A percentile compares a stretch with the other conserved stretches of the same genome.
These are phyloP conservation scores for Gonatopus flavifemur DNA, from an alignment of 1,140 invertebrate genomes.

Conservation along the genomic window DNA sequence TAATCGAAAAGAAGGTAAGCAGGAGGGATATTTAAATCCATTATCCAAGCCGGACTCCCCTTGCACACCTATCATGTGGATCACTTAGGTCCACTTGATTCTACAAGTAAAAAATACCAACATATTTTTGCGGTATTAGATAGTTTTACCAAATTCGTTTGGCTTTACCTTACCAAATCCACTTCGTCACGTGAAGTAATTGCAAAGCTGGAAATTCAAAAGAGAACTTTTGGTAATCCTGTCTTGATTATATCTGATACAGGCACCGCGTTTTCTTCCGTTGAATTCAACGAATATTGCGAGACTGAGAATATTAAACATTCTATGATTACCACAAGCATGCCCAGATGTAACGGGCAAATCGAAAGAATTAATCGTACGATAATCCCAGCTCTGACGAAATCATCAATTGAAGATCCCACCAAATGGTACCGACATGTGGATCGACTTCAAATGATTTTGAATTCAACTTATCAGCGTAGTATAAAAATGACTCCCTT, in stretches of 20 bases:
- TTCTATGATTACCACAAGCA: background rate
- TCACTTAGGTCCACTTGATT: constrained; percentile 6
- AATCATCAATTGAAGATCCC: background rate
- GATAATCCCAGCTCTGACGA: background rate
- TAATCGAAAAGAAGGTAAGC: constrained; percentile 6
- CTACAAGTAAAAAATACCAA: constrained; percentile 1
- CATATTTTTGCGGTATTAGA: constrained; percentile 1
- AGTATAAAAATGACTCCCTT: constrained; percentile 40
- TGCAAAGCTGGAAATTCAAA: background rate
- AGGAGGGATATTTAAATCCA: background rate
- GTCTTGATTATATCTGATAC: background rate
- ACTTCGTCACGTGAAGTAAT: background rate
- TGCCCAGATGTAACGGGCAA: background rate
- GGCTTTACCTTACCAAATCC: background rate
- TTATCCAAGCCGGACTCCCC: background rate
- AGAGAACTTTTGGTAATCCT: background rate
- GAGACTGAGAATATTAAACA: background rate
- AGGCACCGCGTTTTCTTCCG: background rate
- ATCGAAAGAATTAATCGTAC: background rate
- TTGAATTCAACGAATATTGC: background rate
- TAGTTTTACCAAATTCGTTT: constrained; percentile 1
- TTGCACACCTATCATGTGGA: background rate
- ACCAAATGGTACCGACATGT: constrained; percentile 38
- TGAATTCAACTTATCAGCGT: constrained; percentile 40
- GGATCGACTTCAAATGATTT: constrained; percentile 26